phyloP scores from a whole-genome alignment of 2,797 vertebrate species.

The Tauraco hartlaubi region DNA sequence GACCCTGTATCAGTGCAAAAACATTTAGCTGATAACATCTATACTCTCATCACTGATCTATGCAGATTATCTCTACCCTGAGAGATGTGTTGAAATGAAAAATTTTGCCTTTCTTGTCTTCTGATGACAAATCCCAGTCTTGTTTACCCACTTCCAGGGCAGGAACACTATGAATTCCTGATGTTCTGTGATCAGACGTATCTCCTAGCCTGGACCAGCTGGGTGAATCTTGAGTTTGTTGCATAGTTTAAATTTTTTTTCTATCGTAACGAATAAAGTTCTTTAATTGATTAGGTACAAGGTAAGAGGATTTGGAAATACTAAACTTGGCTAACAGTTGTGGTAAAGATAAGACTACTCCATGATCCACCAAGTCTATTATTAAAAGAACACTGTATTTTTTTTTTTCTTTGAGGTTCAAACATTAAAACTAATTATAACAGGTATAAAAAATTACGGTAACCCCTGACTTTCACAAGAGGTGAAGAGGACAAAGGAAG shows the following conservation, averaged over 20 bases:
- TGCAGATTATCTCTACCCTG: background rate
- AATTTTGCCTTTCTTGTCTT: background rate
- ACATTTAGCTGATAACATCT: background rate
- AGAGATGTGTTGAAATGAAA: background rate
- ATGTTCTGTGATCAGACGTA: background rate
- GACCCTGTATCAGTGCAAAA: background rate
- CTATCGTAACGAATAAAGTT: background rate
- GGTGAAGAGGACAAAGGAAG: background rate
- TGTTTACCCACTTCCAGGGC: background rate
- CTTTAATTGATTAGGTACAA: background rate
- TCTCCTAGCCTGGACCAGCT: background rate
- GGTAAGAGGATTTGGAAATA: background rate
- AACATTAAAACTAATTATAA: background rate
- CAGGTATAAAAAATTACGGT: background rate
- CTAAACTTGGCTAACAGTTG: background rate
- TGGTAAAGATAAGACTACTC: background rate
- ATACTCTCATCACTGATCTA: background rate
- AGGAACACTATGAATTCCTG: background rate
- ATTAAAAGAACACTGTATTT: background rate
- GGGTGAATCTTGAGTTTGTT: background rate
- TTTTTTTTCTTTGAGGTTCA: background rate
- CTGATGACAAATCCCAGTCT: background rate
- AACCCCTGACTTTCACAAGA: background rate
- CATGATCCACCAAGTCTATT: background rate
- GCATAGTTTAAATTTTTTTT: background rate